phyloP scores from a whole-genome alignment of 1,140 invertebrate genomes.

The Drepana arcuata region DNA sequence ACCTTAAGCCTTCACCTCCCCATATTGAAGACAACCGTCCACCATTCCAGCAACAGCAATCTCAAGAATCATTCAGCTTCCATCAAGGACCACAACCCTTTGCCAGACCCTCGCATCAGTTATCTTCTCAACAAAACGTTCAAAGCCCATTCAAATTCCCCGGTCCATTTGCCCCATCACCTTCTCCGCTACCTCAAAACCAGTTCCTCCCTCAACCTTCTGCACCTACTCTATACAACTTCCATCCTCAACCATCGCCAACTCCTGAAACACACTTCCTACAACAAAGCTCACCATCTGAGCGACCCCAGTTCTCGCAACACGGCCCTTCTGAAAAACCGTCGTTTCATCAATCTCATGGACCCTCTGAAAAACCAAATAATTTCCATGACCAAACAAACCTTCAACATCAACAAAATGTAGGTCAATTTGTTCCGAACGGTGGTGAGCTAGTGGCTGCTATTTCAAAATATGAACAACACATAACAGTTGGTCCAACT shows the following conservation, averaged over 20 bases:
- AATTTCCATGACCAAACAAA: conserved; percentile 31
- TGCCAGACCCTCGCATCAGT: conserved; percentile 37
- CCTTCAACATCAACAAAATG: conserved; percentile 44
- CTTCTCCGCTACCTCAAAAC: conserved; percentile 44
- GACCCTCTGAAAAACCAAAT: conserved; percentile 41
- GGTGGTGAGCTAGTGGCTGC: conserved; percentile 80
- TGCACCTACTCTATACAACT: conserved; percentile 52
- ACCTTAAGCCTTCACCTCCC: conserved; percentile 66
- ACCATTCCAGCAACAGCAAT: conserved; percentile 48
- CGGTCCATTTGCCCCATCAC: conserved; percentile 30
- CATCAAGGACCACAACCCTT: conserved; percentile 44
- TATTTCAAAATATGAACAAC: conserved; percentile 83
- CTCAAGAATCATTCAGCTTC: conserved; percentile 63
- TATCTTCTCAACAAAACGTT: conserved; percentile 24
- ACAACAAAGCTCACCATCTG: conserved; percentile 21
- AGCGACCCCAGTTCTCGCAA: conserved; percentile 19
- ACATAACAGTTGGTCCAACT: conserved; percentile 73
- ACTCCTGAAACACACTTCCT: conserved; percentile 31
- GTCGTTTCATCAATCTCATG: conserved; percentile 14
- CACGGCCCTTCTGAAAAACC: conserved; percentile 10
- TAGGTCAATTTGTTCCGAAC: conserved; percentile 69
- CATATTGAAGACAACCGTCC: conserved; percentile 58
- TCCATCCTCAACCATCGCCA: conserved; percentile 49
- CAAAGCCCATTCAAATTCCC: conserved; percentile 39
- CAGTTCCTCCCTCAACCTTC: conserved; percentile 58